These are phyloP conservation scores for Platyscapa corneri DNA, from an alignment of 1,140 invertebrate genomes.

Conservation along the genomic window DNA sequence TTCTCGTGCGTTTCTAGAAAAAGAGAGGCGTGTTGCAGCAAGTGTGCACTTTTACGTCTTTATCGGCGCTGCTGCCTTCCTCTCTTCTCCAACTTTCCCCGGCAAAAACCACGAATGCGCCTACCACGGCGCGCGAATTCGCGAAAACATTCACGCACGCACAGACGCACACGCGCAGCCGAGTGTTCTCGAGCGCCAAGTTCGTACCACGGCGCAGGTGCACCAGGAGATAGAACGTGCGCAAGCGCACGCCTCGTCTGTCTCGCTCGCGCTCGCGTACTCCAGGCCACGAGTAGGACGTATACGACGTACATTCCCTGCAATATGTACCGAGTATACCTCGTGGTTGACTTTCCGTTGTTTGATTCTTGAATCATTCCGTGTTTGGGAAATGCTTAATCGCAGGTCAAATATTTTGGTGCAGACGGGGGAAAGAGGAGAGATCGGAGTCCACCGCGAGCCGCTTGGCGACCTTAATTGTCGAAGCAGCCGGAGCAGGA, in stretches of 20 bases:
- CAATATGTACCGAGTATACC: slow-evolving; percentile 74
- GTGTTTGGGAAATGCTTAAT: slow-evolving; percentile 71
- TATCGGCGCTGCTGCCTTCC: slow-evolving; percentile 34
- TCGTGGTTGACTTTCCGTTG: slow-evolving; percentile 71
- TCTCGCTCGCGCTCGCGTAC: slow-evolving; percentile 34
- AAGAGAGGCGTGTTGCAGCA: not conserved
- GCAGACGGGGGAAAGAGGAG: not conserved
- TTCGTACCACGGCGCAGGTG: slow-evolving; percentile 7
- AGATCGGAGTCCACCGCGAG: too few species aligned
- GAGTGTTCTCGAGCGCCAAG: not conserved
- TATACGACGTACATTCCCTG: slow-evolving; percentile 61
- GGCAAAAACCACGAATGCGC: slow-evolving; percentile 1
- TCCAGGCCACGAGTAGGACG: slow-evolving; percentile 32
- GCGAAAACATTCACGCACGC: not conserved
- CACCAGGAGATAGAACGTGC: not conserved
- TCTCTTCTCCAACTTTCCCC: not conserved
- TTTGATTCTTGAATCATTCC: slow-evolving; percentile 75
- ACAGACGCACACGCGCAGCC: not conserved
- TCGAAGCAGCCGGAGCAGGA: too few species aligned
- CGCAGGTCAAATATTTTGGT: slow-evolving; percentile 73
- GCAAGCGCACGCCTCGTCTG: not conserved
- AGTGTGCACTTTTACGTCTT: slow-evolving; percentile 42
- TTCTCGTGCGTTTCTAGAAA: not conserved
- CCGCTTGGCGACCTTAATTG: too few species aligned
- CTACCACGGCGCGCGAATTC: not conserved